A percentile compares a stretch with the other conserved stretches of the same genome.
These are phyloP conservation scores for Pogonocichla stellata DNA, from an alignment of 2,113 vertebrate species.

Conservation along the genomic window DNA sequence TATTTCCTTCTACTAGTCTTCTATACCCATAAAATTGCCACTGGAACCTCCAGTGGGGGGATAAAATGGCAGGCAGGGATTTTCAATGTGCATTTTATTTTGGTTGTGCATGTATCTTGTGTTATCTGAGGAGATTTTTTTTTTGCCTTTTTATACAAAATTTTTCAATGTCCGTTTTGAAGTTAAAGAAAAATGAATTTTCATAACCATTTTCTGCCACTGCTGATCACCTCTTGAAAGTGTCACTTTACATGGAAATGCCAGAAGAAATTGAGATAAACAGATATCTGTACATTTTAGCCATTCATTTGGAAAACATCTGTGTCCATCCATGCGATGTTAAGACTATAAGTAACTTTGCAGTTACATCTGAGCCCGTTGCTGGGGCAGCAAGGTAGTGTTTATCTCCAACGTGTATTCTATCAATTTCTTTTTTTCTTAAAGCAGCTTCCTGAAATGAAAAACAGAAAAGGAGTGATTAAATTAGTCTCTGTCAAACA, in stretches of 20 bases:
- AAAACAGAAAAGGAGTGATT: constrained; percentile 52
- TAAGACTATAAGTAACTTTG: constrained; percentile 53
- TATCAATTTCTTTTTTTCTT: constrained; percentile 37
- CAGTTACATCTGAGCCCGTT: constrained; percentile 23
- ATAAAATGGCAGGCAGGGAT: neutral
- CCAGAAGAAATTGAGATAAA: constrained; percentile 25
- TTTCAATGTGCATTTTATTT: constrained; percentile 17
- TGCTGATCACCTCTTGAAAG: constrained; percentile 3
- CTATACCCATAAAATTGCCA: neutral
- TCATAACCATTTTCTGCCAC: neutral
- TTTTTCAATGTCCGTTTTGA: neutral
- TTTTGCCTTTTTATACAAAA: neutral
- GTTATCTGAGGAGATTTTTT: neutral
- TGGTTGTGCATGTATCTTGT: neutral
- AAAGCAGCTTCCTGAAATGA: constrained; percentile 74
- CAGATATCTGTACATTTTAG: constrained; percentile 21
- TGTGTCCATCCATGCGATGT: constrained; percentile 41
- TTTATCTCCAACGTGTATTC: constrained; percentile 54
- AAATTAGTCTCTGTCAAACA: neutral
- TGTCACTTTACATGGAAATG: neutral
- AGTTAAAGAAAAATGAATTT: constrained; percentile 23
- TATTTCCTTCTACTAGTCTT: neutral
- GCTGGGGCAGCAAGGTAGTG: constrained; percentile 14
- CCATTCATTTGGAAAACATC: constrained; percentile 49
- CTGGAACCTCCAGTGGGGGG: neutral